Evolutionary conservation across 2,888 invertebrate species (phyloP).

Genomic region (Caenorhabditis becei): DNA sequence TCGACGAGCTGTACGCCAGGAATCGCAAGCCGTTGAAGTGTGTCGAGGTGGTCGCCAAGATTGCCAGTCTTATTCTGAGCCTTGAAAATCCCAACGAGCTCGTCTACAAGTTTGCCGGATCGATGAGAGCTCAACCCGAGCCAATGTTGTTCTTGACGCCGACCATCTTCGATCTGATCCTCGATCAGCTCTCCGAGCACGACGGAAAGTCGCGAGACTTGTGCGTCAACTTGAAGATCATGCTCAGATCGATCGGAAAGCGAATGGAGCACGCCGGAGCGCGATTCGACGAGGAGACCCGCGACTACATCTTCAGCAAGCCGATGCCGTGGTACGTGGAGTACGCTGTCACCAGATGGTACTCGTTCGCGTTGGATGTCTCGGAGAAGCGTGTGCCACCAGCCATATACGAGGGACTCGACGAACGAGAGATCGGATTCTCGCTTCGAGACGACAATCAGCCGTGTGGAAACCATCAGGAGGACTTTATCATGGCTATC

Average conservation of each 20-base stretch:
- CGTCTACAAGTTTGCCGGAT: not conserved
- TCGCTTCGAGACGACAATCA: not conserved
- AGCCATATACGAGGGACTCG: slow-evolving; percentile 8
- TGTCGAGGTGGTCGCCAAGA: slow-evolving; percentile 12
- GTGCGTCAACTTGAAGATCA: not conserved
- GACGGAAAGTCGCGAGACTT: not conserved
- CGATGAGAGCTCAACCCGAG: not conserved
- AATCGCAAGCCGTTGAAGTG: slow-evolving; percentile 24
- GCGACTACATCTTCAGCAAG: not conserved
- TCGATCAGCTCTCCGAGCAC: slow-evolving; percentile 4
- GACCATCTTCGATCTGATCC: slow-evolving; percentile 14
- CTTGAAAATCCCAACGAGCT: not conserved
- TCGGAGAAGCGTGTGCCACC: slow-evolving; percentile 10
- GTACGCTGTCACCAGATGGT: slow-evolving; percentile 22
- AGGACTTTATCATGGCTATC: not conserved
- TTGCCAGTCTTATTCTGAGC: slow-evolving; percentile 9
- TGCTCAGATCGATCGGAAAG: slow-evolving; percentile 8
- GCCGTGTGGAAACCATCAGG: not conserved
- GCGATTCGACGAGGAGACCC: slow-evolving; percentile 30
- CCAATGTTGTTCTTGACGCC: slow-evolving; percentile 5
- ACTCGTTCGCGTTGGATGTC: slow-evolving; percentile 4
- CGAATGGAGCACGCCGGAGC: slow-evolving; percentile 2
- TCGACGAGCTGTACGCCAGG: slow-evolving; percentile 19
- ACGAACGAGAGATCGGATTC: not conserved
- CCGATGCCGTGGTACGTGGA: slow-evolving; percentile 27